These are phyloP conservation scores for Xanthia icteritia DNA, from an alignment of 2,888 invertebrate species.

Conservation along the genomic window DNA sequence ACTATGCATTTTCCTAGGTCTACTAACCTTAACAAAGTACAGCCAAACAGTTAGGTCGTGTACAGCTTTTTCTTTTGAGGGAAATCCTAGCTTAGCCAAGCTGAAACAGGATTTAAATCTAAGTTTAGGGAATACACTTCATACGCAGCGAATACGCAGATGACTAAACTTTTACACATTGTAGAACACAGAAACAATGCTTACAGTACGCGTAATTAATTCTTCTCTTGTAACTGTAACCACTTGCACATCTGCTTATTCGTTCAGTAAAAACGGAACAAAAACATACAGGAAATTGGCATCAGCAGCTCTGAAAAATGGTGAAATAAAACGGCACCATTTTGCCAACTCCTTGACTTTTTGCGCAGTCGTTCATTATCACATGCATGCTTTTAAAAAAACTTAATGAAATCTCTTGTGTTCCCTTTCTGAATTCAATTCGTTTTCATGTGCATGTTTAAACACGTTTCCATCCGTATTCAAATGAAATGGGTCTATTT, in stretches of 20 bases:
- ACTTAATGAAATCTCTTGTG: constrained; percentile 7
- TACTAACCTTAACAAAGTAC: not conserved
- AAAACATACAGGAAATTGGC: not conserved
- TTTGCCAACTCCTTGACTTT: constrained; percentile 11
- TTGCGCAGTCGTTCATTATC: constrained; percentile 33
- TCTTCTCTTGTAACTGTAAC: not conserved
- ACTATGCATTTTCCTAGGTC: not conserved
- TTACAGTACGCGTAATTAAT: not conserved
- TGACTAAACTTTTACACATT: not conserved
- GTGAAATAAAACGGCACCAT: not conserved
- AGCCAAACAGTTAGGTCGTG: too few relatives aligned
- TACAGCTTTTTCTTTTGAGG: not conserved
- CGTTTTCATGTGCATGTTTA: constrained; percentile 9
- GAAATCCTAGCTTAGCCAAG: not conserved
- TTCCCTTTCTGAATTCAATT: not conserved
- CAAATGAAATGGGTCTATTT: not conserved
- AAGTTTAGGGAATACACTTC: not conserved
- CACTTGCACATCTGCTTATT: not conserved
- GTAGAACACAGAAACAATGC: not conserved
- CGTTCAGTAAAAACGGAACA: not conserved
- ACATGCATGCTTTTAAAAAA: not conserved
- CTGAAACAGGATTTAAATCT: not conserved
- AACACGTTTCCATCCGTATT: not conserved
- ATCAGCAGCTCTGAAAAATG: not conserved
- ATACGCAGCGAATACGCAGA: too few relatives aligned